A percentile compares a stretch with the other conserved stretches of the same genome.
Conservation (phyloP, 2,888 invertebrate species). For the Oxycera nigricornis region DNA sequence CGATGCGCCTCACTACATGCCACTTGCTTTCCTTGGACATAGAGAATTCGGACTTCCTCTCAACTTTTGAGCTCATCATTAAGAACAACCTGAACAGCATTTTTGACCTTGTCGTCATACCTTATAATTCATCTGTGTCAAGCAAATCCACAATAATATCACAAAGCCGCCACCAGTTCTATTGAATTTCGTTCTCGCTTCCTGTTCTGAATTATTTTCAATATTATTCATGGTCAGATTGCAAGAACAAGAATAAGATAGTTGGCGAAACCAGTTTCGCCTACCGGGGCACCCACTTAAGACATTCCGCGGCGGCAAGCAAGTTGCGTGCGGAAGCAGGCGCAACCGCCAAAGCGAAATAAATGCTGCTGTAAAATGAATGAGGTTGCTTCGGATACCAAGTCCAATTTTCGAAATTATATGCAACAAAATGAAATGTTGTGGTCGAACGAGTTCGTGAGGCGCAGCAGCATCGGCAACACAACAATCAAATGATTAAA, state of each 20-base stretch:
- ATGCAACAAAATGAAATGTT: too few relatives aligned
- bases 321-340: conserved; percentile 2
- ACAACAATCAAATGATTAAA: too few relatives aligned
- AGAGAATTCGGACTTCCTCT: too few relatives aligned
- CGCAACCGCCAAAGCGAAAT: background rate
- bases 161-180: background rate
- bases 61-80: too few relatives aligned
- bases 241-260: background rate
- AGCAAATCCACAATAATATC: background rate
- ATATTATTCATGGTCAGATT: background rate
- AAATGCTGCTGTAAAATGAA: background rate
- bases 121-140: background rate
- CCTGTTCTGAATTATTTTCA: conserved; percentile 18
- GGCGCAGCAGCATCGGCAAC: background rate
- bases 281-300: conserved; percentile 27
- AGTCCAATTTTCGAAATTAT: background rate
- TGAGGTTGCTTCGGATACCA: background rate
- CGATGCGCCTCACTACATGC: too few relatives aligned
- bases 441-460: too few relatives aligned
- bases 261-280: conserved; percentile 9
- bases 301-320: background rate
- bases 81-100: background rate
- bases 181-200: background rate
- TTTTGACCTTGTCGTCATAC: background rate
- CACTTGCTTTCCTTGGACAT: too few relatives aligned